Base-by-base conservation (phyloP, 2,888 invertebrate species). In the Leptinotarsa rubiginosa region DNA sequence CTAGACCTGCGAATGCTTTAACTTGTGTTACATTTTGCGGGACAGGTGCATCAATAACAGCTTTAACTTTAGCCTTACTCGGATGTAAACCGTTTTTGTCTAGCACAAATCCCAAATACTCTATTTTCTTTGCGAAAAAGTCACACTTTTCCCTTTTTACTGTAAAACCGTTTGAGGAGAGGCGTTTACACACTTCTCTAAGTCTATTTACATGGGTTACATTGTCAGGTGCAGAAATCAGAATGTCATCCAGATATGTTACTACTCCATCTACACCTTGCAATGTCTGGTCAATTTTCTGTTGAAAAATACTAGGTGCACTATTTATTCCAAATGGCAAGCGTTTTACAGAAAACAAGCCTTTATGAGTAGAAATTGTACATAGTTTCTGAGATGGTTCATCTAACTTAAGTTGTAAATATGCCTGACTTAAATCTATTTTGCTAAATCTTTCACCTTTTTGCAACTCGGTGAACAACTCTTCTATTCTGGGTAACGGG, bases 301-400 rank as follows among this genome's bases (percentile, higher is more conserved):
- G 80, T 80, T 87, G 85, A 72, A 87, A 86, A 71, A 84, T 84
- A 4, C 83, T 82, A 0, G 85, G 84, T 3, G 83, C 84, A 47
- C 79, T 83, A 5, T 83, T 80, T 18, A 86, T 76, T 1, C 84
- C 84, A 68, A 79, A 85, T 15, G 83, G 77, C 25, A 84, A 70
- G 3, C 83, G 71, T 12, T 80, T 83, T 75, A 81, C 84, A 68
- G 76, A 80, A 71, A 78, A 84, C 49, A 84, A 72, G 0, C 84
- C 84, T 65, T 78, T 79, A 4, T 79, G 78, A 1, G 85, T 85
- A 66, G 81, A 81, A 4, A 85, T 83, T 0, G 80, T 80, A 0
- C 80, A 78, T 1, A 83, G 65, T 4, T 78, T 31, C 67, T 82
- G 76, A 1, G 79, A 80, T 0, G 72, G 62, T 20, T 68, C 72